Percentiles rank a stretch among this genome's conserved stretches.
phyloP scores from a whole-genome alignment of 2,888 invertebrate genomes.

The Taenaris catops region DNA sequence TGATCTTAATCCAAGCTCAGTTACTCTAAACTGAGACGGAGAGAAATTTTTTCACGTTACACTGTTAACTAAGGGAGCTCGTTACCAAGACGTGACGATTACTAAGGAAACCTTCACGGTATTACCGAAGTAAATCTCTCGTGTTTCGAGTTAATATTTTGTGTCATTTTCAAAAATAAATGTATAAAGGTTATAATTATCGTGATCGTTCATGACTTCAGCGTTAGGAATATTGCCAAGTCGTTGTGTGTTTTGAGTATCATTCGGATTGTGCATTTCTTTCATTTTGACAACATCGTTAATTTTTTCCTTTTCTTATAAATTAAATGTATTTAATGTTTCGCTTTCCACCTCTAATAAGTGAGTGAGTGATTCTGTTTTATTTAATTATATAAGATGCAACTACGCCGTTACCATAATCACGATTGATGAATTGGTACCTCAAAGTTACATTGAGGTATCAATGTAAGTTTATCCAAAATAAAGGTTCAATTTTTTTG shows the following conservation, averaged over 20 bases:
- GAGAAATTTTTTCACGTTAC: constrained; percentile 70
- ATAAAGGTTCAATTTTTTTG: too few species aligned
- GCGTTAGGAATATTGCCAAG: constrained; percentile 26
- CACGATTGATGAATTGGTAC: too few species aligned
- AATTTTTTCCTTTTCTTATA: constrained; percentile 2
- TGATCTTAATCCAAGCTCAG: constrained; percentile 21
- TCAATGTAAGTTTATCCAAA: too few species aligned
- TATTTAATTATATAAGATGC: too few species aligned
- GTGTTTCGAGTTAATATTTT: constrained; percentile 26
- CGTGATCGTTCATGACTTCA: constrained; percentile 21
- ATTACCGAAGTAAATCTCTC: constrained; percentile 57
- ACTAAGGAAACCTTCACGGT: constrained; percentile 52
- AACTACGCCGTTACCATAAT: too few species aligned
- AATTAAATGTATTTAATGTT: too few species aligned
- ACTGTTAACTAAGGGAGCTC: constrained; percentile 70
- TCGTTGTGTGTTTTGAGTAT: constrained; percentile 18
- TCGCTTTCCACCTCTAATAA: too few species aligned
- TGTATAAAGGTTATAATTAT: constrained; percentile 22
- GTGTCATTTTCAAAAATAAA: constrained; percentile 22
- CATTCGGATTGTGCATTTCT: constrained; percentile 14
- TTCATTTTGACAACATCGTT: constrained; percentile 11
- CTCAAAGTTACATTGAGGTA: too few species aligned
- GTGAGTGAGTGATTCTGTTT: too few species aligned
- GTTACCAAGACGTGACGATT: constrained; percentile 74
- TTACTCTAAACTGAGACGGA: constrained; percentile 21